Conservation (phyloP, 1,140 invertebrate species). For the Sitodiplosis mosellana region DNA sequence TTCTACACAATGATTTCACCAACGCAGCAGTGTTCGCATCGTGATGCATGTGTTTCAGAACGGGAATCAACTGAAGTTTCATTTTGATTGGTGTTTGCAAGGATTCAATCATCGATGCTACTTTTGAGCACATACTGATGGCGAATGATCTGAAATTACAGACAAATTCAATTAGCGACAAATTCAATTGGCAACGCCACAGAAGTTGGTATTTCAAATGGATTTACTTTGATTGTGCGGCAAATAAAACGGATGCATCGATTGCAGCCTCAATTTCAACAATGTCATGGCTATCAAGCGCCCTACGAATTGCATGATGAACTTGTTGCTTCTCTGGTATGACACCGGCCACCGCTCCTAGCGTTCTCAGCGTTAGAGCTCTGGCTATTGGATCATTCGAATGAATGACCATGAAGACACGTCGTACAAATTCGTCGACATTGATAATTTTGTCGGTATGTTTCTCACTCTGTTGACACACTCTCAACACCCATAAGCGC, state of each 20-base stretch:
- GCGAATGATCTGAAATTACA: constrained; percentile 61
- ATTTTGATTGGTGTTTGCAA: constrained; percentile 79
- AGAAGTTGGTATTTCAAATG: too few species aligned
- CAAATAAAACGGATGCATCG: constrained; percentile 84
- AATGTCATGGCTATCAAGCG: constrained; percentile 84
- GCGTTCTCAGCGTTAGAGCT: constrained; percentile 70
- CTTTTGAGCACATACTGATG: constrained; percentile 88
- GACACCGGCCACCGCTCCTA: constrained; percentile 81
- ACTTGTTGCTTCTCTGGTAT: constrained; percentile 88
- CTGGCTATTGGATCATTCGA: constrained; percentile 92
- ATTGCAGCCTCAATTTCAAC: constrained; percentile 93
- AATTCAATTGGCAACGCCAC: neutral
- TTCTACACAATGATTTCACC: constrained; percentile 63
- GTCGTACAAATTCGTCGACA: constrained; percentile 84
- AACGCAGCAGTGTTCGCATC: constrained; percentile 65
- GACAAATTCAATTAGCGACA: neutral
- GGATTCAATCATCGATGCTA: constrained; percentile 87
- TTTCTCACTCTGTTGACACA: constrained; percentile 88
- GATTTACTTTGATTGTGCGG: constrained; percentile 68
- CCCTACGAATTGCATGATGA: constrained; percentile 81
- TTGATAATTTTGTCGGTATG: constrained; percentile 93
- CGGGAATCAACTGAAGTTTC: constrained; percentile 77
- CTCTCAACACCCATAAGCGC: constrained; percentile 78
- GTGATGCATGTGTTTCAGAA: constrained; percentile 88
- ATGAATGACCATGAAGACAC: constrained; percentile 89